phyloP scores from a whole-genome alignment of 2,113 vertebrate species.

The Atlantisia rogersi region DNA sequence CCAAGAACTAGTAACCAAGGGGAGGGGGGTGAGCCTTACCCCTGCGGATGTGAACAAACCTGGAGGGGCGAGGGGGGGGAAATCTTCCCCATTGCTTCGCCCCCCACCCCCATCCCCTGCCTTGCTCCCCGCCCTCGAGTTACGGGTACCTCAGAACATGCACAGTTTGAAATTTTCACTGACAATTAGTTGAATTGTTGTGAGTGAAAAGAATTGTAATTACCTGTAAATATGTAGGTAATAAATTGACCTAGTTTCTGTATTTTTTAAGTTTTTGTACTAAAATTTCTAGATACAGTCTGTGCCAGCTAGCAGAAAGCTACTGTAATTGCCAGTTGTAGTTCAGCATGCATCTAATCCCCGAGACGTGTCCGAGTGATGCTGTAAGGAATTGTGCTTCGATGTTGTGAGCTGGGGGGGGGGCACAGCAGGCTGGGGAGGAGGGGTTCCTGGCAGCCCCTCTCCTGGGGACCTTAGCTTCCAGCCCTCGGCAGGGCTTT shows the following conservation, averaged over 20 bases:
- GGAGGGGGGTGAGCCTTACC: slow-evolving; percentile 8
- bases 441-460: neutral
- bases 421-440: neutral
- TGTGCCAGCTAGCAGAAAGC: slow-evolving; percentile 77
- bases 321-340: slow-evolving; percentile 73
- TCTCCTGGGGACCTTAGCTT: neutral
- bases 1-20: slow-evolving; percentile 48
- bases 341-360: slow-evolving; percentile 71
- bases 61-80: neutral
- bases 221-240: slow-evolving; percentile 82
- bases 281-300: slow-evolving; percentile 77
- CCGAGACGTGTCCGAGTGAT: slow-evolving; percentile 55
- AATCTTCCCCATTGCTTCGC: neutral
- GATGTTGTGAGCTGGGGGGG: slow-evolving; percentile 16
- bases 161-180: slow-evolving; percentile 75
- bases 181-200: slow-evolving; percentile 69
- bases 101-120: slow-evolving; percentile 19
- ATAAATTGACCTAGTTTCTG: slow-evolving; percentile 81
- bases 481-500: slow-evolving; percentile 7
- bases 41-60: slow-evolving; percentile 45
- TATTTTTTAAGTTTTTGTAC: slow-evolving; percentile 79
- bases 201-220: slow-evolving; percentile 77
- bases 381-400: slow-evolving; percentile 70
- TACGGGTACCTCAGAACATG: slow-evolving; percentile 79
- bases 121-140: slow-evolving; percentile 63